Base-by-base conservation (phyloP, 2,797 vertebrate genomes). In the Syngnathus rostellatus region DNA sequence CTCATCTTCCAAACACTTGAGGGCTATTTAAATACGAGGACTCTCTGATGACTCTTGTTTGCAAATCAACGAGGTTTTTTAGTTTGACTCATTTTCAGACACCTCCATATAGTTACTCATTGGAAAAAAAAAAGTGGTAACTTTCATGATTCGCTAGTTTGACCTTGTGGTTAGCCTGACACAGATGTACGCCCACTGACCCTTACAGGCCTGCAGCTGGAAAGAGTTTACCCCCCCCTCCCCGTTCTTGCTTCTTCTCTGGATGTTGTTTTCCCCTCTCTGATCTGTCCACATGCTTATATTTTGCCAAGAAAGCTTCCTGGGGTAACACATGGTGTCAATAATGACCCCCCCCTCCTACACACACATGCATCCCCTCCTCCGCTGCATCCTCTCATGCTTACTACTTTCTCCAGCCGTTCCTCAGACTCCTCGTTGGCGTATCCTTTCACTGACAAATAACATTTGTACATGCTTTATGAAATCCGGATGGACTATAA, bases 311-410 rank as follows among this genome's bases (percentile, higher is more conserved):
- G 77, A 74, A 31, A 80, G 77, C 83, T 87, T 89, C 85, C 86
- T 88, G 84, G 81, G 82, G 81, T 81, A 84, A 87, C 87, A 89
- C 83, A 89, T 88, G 86, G 82, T 87, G 83, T 84, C 87, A 88
- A 88, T 88, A 85, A 87, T 82, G 75, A 81, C 55, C 69, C 70
- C 80, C 74, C 72, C 63, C 75, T 66, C 58, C 48, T 69, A 10
- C 46, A 50, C 68, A 66, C 64, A 62, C 59, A 60, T 61, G 45
- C 66, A 55, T 61, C 75, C 72, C 77, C 74, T 80, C 78, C 76
- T 86, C 79, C 40, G 40, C 69, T 70, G 19, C 78, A 46, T 78
- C 50, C 70, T 66, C 63, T 72, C 67, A 71, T 19, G 59, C 65
- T 68, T 70, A 61, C 66, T 70, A 62, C 48, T 72, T 62, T 74